Base-by-base conservation (phyloP, 2,113 vertebrate genomes). In the Daphoenositta chrysoptera region DNA sequence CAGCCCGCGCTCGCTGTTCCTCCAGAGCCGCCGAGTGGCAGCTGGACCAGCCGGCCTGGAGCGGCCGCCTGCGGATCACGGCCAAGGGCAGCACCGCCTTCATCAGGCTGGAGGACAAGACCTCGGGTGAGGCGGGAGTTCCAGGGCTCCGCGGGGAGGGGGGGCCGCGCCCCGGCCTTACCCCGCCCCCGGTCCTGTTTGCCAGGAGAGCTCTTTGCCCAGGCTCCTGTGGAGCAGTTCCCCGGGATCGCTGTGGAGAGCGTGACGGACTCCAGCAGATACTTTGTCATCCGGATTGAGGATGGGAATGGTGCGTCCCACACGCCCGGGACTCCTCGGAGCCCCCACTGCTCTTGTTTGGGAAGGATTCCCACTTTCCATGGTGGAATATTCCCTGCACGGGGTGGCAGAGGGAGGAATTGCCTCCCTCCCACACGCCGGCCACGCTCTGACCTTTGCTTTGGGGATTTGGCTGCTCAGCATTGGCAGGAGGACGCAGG, bases 11-110 rank as follows among this genome's bases (percentile, higher is more conserved):
- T 27, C 14, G 28, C 11, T 30, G 85, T 96, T 77, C 83, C 72
- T 13, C 1, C 71, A 99, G 99, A 45, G 99, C 99, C 35, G 99
- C 99, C 0, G 99, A 99, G 88, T 99, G 99, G 99, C 99, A 99
- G 96, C 98, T 99, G 97, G 99, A 99, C 57, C 99, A 99, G 94
- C 99, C 99, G 1, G 97, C 98, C 1, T 99, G 99, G 99, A 99
- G 98, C 37, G 99, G 99, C 18, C 97, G 99, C 82, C 97, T 99
- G 97, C 98, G 99, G 56, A 98, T 99, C 93, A 99, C 98, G 1
- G 98, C 99, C 2, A 99, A 98, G 92, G 99, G 98, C 86, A 99
- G 98, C 75, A 78, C 97, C 13, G 99, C 99, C 8, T 99, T 95
- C 96, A 99, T 99, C 75, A 99, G 99, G 91, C 97, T 99, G 93